Conservation (phyloP, 2,888 invertebrate genomes). For the Cryptus viduatorius region DNA sequence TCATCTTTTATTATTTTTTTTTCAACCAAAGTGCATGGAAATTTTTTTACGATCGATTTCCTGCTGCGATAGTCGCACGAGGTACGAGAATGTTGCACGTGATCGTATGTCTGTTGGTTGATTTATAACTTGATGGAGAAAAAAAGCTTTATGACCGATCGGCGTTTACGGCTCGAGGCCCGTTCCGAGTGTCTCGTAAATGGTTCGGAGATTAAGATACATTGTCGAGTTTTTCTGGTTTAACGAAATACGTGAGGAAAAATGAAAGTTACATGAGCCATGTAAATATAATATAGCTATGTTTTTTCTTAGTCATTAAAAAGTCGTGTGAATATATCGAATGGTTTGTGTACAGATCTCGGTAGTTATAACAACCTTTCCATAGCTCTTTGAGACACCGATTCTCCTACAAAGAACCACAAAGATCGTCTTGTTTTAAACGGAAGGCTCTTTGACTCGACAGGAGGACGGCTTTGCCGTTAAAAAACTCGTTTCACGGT, state of each 20-base stretch:
- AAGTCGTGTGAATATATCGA: slow-evolving; percentile 5
- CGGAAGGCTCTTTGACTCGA: neutral
- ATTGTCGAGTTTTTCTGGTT: slow-evolving; percentile 53
- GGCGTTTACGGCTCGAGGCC: slow-evolving; percentile 34
- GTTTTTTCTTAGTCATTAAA: slow-evolving; percentile 4
- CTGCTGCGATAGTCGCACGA: neutral
- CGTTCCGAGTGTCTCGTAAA: slow-evolving; percentile 74
- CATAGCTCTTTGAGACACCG: neutral
- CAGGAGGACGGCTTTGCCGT: slow-evolving; percentile 37
- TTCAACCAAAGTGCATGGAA: slow-evolving; percentile 1
- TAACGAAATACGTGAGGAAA: neutral
- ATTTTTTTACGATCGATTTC: slow-evolving; percentile 57
- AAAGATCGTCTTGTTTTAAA: slow-evolving; percentile 32
- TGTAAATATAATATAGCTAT: neutral
- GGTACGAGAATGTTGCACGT: neutral
- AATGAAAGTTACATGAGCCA: neutral
- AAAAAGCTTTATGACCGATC: slow-evolving; percentile 32
- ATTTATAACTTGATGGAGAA: slow-evolving; percentile 40
- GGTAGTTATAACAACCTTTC: neutral
- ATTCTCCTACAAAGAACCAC: slow-evolving; percentile 15
- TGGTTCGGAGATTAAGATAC: slow-evolving; percentile 70
- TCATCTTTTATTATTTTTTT: neutral
- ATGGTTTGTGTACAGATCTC: slow-evolving; percentile 48
- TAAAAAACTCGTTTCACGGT: slow-evolving; percentile 73
- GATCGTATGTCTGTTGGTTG: slow-evolving; percentile 19